phyloP scores from a whole-genome alignment of 2,888 invertebrate genomes.

The Cheilosia pagana region DNA sequence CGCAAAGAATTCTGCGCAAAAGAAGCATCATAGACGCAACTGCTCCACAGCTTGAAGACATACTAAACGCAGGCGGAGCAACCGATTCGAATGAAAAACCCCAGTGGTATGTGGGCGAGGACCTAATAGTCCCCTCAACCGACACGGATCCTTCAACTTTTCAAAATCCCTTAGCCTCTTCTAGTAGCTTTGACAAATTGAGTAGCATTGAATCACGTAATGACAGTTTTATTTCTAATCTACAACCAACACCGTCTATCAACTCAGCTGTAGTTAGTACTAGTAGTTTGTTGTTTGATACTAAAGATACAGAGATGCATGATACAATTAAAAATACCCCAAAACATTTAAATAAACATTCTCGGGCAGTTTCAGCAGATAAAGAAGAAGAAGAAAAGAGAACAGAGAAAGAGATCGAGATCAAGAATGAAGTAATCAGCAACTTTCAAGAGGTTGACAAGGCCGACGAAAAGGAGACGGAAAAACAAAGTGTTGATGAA shows the following conservation, averaged over 20 bases:
- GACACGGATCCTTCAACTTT: slow-evolving; percentile 13
- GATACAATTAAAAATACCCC: slow-evolving; percentile 10
- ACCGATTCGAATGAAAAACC: slow-evolving; percentile 4
- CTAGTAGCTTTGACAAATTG: slow-evolving; percentile 54
- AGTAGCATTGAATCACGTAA: slow-evolving; percentile 61
- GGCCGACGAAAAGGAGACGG: slow-evolving; percentile 15
- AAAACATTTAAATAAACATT: slow-evolving; percentile 57
- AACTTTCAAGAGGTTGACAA: slow-evolving; percentile 8
- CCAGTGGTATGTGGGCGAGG: slow-evolving; percentile 66
- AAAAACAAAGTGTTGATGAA: not conserved
- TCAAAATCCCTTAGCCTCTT: slow-evolving; percentile 41
- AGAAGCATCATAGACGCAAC: slow-evolving; percentile 43
- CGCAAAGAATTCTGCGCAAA: slow-evolving; percentile 29
- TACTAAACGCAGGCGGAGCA: not conserved
- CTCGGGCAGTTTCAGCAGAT: slow-evolving; percentile 68
- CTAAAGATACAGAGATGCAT: slow-evolving; percentile 61
- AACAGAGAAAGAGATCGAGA: not conserved
- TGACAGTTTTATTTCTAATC: slow-evolving; percentile 54
- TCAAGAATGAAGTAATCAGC: slow-evolving; percentile 14
- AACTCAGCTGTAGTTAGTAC: slow-evolving; percentile 76
- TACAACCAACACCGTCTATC: slow-evolving; percentile 59
- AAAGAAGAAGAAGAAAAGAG: slow-evolving; percentile 55
- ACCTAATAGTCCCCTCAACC: slow-evolving; percentile 50
- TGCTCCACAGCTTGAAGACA: slow-evolving; percentile 47
- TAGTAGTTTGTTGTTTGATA: slow-evolving; percentile 76